Base-by-base conservation (phyloP, 1,140 invertebrate genomes). In the Leptonema lineaticorne region DNA sequence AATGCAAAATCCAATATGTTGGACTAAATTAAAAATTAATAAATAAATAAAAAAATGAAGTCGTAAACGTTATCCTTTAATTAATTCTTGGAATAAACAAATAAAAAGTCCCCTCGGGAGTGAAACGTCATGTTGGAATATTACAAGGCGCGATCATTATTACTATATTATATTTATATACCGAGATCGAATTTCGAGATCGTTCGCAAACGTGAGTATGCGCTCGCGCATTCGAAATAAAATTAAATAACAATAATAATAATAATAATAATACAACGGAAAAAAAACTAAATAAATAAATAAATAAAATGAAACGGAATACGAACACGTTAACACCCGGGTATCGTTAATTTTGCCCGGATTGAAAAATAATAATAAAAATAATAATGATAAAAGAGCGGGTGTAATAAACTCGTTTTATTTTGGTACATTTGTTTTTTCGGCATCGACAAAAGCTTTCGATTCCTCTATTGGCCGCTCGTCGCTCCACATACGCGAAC, bases 331-430 rank as follows among this genome's bases (percentile, higher is more conserved):
- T 68, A 62, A 53, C 67, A 48, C 67, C 58, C 46, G 27, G 29
- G n/a, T 33, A 57, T 41, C 58, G 53, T 62, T 58, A 68, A 62
- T 68, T 48, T 50, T 16, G 58, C 18, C 33, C 45, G 50, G 67
- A 68, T 68, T 68, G 63, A 68, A 68, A 68, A 41, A 53, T 41
- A n/a, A n/a, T n/a, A n/a, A n/a, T n/a, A n/a, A n/a, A n/a, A n/a
- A n/a, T n/a, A n/a, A n/a, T n/a, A n/a, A n/a, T n/a, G n/a, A n/a
- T n/a, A n/a, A n/a, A n/a, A n/a, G n/a, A n/a, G n/a, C n/a, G n/a
- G n/a, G n/a, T n/a, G 28, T 59, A 46, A 56, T 37, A 6, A 50
- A 33, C 18, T 16, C 28, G 53, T 14, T 8, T 9, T 33, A 11
- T 2, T 33, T 59, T 29, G 28, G n/a, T n/a, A 29, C 30, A 4